phyloP scores from a whole-genome alignment of 2,797 vertebrate species.

The Orestias chungarensis region DNA sequence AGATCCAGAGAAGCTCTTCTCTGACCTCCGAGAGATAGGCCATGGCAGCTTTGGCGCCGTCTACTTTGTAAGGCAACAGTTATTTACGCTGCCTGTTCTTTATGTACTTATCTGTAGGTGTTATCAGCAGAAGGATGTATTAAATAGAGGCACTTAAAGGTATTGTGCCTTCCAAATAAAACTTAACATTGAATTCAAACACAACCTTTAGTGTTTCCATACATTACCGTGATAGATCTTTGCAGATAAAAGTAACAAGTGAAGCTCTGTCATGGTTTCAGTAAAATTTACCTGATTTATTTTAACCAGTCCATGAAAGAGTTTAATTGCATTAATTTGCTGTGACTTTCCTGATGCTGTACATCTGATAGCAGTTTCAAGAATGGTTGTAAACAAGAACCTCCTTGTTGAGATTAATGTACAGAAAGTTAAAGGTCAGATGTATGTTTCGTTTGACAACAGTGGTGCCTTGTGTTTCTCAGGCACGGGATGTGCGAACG shows the following conservation, averaged over 20 bases:
- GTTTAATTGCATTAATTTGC: conserved; percentile 6
- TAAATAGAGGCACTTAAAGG: neutral
- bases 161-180: neutral
- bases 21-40: conserved; percentile 97
- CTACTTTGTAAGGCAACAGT: conserved; percentile 90
- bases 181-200: neutral
- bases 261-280: neutral
- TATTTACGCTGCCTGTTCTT: conserved; percentile 8
- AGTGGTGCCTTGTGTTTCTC: conserved; percentile 29
- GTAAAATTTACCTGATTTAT: neutral
- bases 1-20: conserved; percentile 97
- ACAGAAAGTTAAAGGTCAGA: conserved; percentile 1
- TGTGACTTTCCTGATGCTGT: conserved; percentile 5
- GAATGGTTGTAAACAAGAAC: conserved; percentile 7
- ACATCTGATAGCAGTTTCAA: conserved; percentile 4
- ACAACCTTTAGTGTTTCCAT: conserved; percentile 3
- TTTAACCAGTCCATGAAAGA: conserved; percentile 2
- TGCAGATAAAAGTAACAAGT: neutral
- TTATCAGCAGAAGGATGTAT: neutral
- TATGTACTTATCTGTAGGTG: neutral
- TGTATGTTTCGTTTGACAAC: conserved; percentile 6
- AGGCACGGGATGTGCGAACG: conserved; percentile 96
- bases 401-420: neutral
- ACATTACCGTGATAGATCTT: neutral
- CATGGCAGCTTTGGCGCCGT: conserved; percentile 99